Evolutionary conservation across 1,140 invertebrate genomes (phyloP).

Genomic region (Aradophagus sp.): DNA sequence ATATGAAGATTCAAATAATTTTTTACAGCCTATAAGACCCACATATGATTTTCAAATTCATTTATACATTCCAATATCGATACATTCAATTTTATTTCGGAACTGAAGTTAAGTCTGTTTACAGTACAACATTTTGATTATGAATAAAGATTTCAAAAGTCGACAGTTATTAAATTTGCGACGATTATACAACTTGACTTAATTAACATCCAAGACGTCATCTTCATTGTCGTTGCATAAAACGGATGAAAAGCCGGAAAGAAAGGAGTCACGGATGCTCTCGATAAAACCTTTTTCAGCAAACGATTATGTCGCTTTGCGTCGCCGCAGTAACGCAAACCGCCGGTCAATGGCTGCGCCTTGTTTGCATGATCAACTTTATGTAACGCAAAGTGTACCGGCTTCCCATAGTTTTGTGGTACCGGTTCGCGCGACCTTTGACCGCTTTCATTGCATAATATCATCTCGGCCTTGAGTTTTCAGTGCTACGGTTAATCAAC

Average conservation of each 20-base stretch:
- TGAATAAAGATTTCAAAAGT: too few relatives aligned
- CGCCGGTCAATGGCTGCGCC: conserved; percentile 29
- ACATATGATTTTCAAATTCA: too few relatives aligned
- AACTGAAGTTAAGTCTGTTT: too few relatives aligned
- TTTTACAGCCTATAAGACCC: too few relatives aligned
- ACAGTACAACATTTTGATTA: too few relatives aligned
- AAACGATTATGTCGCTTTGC: conserved; percentile 25
- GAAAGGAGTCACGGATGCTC: conserved; percentile 38
- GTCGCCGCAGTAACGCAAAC: conserved; percentile 22
- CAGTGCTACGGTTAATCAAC: conserved; percentile 32
- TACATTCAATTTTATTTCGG: too few relatives aligned
- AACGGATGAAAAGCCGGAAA: conserved; percentile 32
- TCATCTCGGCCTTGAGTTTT: conserved; percentile 46
- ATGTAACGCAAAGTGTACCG: conserved; percentile 13
- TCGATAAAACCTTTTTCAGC: conserved; percentile 28
- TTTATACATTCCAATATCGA: too few relatives aligned
- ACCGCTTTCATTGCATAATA: conserved; percentile 17
- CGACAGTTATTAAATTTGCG: too few relatives aligned
- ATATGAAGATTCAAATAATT: too few relatives aligned
- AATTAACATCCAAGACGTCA: conserved; percentile 37
- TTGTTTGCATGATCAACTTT: conserved; percentile 43
- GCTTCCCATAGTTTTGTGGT: conserved; percentile 18
- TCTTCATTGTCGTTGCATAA: conserved; percentile 31
- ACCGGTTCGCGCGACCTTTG: conserved; percentile 42
- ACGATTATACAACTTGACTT: conserved; percentile 21